Percentiles rank a stretch among this genome's conserved stretches.
phyloP scores from a whole-genome alignment of 2,113 vertebrate species.

The Epinephelus moara region DNA sequence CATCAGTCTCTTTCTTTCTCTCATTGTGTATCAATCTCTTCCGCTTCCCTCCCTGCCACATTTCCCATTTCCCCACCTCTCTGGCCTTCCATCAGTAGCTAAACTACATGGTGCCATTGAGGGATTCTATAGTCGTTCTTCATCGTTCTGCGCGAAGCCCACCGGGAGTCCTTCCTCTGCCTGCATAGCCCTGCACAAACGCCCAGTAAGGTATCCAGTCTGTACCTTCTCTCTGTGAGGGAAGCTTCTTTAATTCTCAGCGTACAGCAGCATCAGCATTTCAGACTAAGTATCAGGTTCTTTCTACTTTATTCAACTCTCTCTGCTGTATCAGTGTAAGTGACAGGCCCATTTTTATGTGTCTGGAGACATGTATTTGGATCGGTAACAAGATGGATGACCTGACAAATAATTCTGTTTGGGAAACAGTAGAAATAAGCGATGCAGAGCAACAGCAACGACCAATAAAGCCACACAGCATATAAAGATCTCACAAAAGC shows the following conservation, averaged over 20 bases:
- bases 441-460: slow-evolving; percentile 20
- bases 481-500: slow-evolving; percentile 22
- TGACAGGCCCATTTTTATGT: neutral
- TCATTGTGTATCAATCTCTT: slow-evolving; percentile 32
- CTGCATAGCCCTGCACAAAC: slow-evolving; percentile 11
- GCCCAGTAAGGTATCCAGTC: slow-evolving; percentile 27
- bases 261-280: slow-evolving; percentile 36
- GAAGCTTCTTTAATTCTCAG: slow-evolving; percentile 4
- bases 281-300: slow-evolving; percentile 19
- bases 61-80: slow-evolving; percentile 23
- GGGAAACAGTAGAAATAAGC: slow-evolving; percentile 5
- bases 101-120: slow-evolving; percentile 10
- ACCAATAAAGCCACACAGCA: neutral
- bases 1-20: slow-evolving; percentile 9
- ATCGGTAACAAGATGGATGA: slow-evolving; percentile 3
- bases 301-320: slow-evolving; percentile 7
- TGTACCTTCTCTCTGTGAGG: slow-evolving; percentile 3
- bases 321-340: neutral
- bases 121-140: slow-evolving; percentile 1
- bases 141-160: slow-evolving; percentile 15
- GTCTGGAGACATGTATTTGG: neutral
- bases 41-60: neutral
- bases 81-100: slow-evolving; percentile 35
- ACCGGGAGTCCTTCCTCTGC: slow-evolving; percentile 13
- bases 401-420: neutral